Conservation (phyloP, 2,888 invertebrate species). For the Phymatocera aterrima region DNA sequence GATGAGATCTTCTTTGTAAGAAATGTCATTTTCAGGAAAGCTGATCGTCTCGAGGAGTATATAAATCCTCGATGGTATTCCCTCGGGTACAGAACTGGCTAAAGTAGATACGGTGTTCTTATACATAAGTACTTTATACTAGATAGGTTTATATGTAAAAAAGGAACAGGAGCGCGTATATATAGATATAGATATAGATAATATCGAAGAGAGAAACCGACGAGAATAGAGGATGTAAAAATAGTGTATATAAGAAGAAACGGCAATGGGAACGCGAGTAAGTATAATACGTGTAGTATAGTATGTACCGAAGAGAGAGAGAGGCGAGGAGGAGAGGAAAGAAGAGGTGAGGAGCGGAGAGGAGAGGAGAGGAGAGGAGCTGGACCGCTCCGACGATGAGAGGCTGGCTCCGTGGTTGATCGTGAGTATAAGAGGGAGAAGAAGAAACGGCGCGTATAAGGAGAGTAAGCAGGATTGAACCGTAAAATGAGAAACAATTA, state of each 20-base stretch:
- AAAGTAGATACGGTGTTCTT: not conserved
- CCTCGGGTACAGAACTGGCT: constrained; percentile 9
- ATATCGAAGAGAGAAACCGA: constrained; percentile 45
- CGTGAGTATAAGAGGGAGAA: constrained; percentile 15
- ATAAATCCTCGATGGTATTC: constrained; percentile 8
- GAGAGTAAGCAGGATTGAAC: constrained; percentile 62
- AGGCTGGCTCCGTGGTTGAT: constrained; percentile 17
- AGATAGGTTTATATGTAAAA: constrained; percentile 48
- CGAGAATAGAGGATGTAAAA: constrained; percentile 47
- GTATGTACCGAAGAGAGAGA: not conserved
- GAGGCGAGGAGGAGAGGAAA: constrained; percentile 11
- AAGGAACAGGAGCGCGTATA: constrained; percentile 15
- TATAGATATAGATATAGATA: too few relatives aligned
- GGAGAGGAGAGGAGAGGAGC: constrained; percentile 40
- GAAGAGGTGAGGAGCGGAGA: constrained; percentile 41
- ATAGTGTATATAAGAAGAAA: constrained; percentile 40
- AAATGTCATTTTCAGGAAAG: not conserved
- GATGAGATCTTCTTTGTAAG: not conserved
- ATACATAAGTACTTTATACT: constrained; percentile 33
- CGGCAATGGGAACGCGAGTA: constrained; percentile 40
- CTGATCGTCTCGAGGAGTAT: not conserved
- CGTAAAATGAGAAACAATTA: constrained; percentile 72
- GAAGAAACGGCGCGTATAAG: constrained; percentile 55
- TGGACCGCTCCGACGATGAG: constrained; percentile 28
- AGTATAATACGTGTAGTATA: constrained; percentile 28